Percentiles rank a stretch among this genome's conserved stretches.
Evolutionary conservation across 1,140 invertebrate species (phyloP).

Genomic region (Spodoptera litura): DNA sequence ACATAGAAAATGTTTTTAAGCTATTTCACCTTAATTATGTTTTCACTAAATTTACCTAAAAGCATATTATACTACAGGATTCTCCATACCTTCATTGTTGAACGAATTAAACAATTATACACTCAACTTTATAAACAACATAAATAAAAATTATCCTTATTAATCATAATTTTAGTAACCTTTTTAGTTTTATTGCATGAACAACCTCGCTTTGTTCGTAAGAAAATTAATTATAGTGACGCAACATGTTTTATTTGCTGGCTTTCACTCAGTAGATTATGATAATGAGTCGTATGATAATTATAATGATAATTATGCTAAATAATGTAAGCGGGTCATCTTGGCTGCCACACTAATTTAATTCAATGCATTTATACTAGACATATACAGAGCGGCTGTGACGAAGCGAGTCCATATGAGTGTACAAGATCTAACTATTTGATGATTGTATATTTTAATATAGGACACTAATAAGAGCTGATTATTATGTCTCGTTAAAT

Average conservation of each 20-base stretch:
- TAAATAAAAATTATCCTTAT: neutral
- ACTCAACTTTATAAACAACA: neutral
- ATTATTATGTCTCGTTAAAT: too few relatives aligned
- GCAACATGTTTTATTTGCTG: neutral
- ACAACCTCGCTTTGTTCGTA: conserved; percentile 10
- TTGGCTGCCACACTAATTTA: conserved; percentile 5
- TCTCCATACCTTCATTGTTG: too few relatives aligned
- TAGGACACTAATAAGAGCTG: neutral
- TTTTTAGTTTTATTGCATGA: conserved; percentile 2
- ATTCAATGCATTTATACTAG: conserved; percentile 19
- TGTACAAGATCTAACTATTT: neutral
- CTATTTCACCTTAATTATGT: too few relatives aligned
- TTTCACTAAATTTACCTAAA: too few relatives aligned
- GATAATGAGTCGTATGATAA: neutral
- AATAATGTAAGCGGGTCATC: conserved; percentile 37
- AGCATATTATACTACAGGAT: too few relatives aligned
- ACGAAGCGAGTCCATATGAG: neutral
- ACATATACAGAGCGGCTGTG: neutral
- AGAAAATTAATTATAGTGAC: conserved; percentile 32
- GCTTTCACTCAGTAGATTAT: conserved; percentile 27
- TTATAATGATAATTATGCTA: conserved; percentile 24
- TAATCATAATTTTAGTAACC: neutral
- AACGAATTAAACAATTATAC: too few relatives aligned
- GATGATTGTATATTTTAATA: neutral
- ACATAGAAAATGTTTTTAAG: too few relatives aligned